phyloP scores from a whole-genome alignment of 1,140 invertebrate genomes.

The Thrips palmi region DNA sequence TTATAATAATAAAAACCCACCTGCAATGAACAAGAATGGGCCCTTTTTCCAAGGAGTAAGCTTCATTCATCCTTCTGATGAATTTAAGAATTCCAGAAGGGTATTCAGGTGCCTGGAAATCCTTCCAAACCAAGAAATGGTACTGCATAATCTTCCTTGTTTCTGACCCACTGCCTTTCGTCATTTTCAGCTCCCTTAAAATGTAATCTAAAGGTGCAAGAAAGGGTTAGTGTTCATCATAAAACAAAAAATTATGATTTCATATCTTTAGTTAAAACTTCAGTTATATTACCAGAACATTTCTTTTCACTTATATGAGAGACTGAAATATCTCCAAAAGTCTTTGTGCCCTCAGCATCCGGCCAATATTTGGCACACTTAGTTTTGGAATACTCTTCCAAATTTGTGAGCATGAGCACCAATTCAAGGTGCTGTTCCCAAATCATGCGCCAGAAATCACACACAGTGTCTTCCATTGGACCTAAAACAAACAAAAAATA shows the following conservation, averaged over 20 bases:
- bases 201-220: conserved; percentile 52
- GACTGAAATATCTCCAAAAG: conserved; percentile 60
- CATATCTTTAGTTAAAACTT: too few species aligned
- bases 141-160: conserved; percentile 68
- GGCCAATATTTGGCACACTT: conserved; percentile 92
- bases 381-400: conserved; percentile 84
- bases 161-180: conserved; percentile 27
- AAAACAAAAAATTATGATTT: background rate
- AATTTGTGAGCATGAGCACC: conserved; percentile 85
- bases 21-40: conserved; percentile 81
- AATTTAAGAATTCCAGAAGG: conserved; percentile 79
- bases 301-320: conserved; percentile 56
- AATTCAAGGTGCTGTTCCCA: conserved; percentile 87
- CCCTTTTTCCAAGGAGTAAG: conserved; percentile 59
- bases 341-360: conserved; percentile 51
- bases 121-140: conserved; percentile 89
- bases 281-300: conserved; percentile 25
- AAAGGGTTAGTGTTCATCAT: conserved; percentile 2
- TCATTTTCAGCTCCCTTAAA: conserved; percentile 54
- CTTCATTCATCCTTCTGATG: conserved; percentile 74
- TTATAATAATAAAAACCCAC: conserved; percentile 16
- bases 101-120: conserved; percentile 84
- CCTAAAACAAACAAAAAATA: conserved; percentile 23
- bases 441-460: conserved; percentile 95
- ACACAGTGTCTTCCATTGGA: conserved; percentile 80